Base-by-base conservation (phyloP, 2,888 invertebrate species). In the Diarsia rubi region DNA sequence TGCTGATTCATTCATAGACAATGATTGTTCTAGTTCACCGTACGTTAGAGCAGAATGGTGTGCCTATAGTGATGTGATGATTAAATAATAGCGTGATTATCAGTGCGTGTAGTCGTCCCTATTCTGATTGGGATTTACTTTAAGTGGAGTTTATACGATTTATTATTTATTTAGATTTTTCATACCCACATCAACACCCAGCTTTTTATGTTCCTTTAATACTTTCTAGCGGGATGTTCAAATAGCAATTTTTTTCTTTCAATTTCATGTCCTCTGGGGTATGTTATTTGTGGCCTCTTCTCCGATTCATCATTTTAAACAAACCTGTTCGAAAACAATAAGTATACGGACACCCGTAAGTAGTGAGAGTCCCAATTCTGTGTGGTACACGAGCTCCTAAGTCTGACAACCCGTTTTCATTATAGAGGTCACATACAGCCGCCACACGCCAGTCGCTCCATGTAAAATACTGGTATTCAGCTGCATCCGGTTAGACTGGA, bases 11-110 rank as follows among this genome's bases (percentile, higher is more conserved):
- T 64, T 69, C 64, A 77, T 67, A 68, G 80, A 74, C 83, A 73
- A 78, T 79, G 74, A 77, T 75, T 67, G 65, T 5, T 11, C 71
- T 64, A 68, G 75, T 72, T 73, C 67, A 8, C 8, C 37, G 37
- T 37, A 37, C 37, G 37, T 31, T 54, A 78, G 74, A 65, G 67
- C 66, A 82, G 71, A 75, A 74, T 63, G 59, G 69, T 59, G 71
- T 49, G 63, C 60, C 79, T 64, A 80, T 80, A 78, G 68, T 73
- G 68, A 76, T 79, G 81, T 85, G 67, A 54, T 76, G 75, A 84
- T 84, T 83, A 86, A 89, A 88, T 87, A 86, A 86, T 82, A 75
- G 75, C 79, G 84, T 87, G 88, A 82, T 88, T 90, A 91, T 83
- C 88, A 89, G 90, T 88, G 90, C 91, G 89, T 90, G 84, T 70